Base-by-base conservation (phyloP, 2,113 vertebrate genomes). In the Boulengerochromis microlepis region DNA sequence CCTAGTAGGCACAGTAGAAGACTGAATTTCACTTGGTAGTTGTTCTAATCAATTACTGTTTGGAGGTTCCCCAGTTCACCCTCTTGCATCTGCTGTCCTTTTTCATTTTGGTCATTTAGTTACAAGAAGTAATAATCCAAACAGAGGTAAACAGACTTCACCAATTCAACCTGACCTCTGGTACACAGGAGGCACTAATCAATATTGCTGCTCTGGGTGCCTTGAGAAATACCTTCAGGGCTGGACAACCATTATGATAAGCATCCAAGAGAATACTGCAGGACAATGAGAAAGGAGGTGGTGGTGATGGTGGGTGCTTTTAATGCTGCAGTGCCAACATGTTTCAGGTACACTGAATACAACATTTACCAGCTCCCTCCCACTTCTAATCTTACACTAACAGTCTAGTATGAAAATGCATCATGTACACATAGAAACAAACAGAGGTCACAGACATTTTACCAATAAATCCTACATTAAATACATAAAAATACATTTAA, bases 101-200 rank as follows among this genome's bases (percentile, higher is more conserved):
- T 86, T 80, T 84, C 66, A 7, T 76, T 26, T 57, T 78, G 12
- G 5, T 80, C 24, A 85, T 53, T 78, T 61, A 33, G 56, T 86
- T 80, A 42, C 29, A 54, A 53, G 19, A 59, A 82, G 29, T 84
- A 52, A 66, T 69, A 59, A 71, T 81, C 33, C 42, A 85, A 88
- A 90, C 26, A 71, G 29, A 87, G 22, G 33, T 82, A 86, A 91
- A 87, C 50, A 92, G 52, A 86, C 74, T 71, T 84, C 64, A 86
- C 71, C 64, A 29, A 74, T 86, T 92, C 69, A 87, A 89, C 92
- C 84, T 92, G 91, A 93, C 92, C 90, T 87, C 83, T 26, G 56
- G 66, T 54, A 10, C 92, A 86, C 91, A 85, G 35, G 90, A 90
- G 93, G 87, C 86, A 86, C 54, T 81, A 80, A 95, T 96, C 93